Evolutionary conservation across 2,888 invertebrate species (phyloP), one percentile per base, ranked within the genome.

Genomic region (Clitarchus hookeri): DNA sequence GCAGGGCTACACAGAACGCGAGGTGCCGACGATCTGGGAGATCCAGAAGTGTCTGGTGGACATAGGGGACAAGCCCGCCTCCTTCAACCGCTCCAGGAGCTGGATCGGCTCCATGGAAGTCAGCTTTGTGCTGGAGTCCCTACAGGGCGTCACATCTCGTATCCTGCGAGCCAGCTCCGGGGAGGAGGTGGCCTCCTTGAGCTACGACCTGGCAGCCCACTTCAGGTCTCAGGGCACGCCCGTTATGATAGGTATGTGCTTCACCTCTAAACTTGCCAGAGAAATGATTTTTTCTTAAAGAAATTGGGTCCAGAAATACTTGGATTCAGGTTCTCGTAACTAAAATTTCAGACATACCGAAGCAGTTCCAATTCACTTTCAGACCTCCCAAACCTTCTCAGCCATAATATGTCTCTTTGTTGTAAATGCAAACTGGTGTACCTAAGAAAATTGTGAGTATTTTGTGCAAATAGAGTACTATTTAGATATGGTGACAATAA

Each of bases 61-160:
- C 89, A 96, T 99, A 89, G 98, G 98, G 23, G 99, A 99, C 91
- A 99, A 99, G 91, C 95, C 96, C 0, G 91, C 94, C 0, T 93
- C 93, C 84, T 99, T 99, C 92, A 92, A 98, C 84, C 98, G 97
- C 36, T 98, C 98, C 0, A 95, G 94, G 87, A 96, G 98, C 90
- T 99, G 99, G 99, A 99, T 99, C 90, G 99, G 99, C 12, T 99
- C 99, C 0, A 97, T 97, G 8, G 99, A 99, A 93, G 97, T 99
- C 23, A 96, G 96, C 91, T 99, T 96, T 93, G 97, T 97, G 87
- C 92, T 99, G 87, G 96, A 98, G 90, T 95, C 96, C 54, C 92
- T 98, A 87, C 92, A 97, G 12, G 95, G 95, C 84, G 93, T 98
- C 0, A 94, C 95, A 84, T 93, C 92, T 84, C 95, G 96, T 91